Conservation (phyloP, 2,113 vertebrate species). For the Corythoichthys intestinalis region DNA sequence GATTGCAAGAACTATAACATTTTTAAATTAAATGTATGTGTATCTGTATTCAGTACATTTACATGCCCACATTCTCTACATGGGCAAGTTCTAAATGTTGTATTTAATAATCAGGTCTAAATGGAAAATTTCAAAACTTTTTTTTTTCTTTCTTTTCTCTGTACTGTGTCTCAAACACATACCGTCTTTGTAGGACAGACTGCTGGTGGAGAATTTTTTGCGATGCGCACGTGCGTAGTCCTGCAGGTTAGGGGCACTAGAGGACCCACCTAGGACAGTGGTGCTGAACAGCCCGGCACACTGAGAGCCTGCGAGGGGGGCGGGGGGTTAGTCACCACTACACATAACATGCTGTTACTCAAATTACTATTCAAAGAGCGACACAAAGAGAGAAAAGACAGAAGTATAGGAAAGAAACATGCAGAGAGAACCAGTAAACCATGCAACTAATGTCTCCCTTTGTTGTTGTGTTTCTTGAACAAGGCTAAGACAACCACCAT, state of each 20-base stretch:
- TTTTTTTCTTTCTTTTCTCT: constrained; percentile 18
- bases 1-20: neutral
- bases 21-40: neutral
- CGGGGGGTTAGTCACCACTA: constrained; percentile 79
- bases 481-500: neutral
- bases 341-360: constrained; percentile 72
- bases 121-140: neutral
- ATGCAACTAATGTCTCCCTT: constrained; percentile 11
- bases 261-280: constrained; percentile 97
- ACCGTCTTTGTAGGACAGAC: constrained; percentile 98
- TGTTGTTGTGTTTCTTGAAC: neutral
- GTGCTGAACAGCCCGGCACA: constrained; percentile 99
- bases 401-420: neutral
- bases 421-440: constrained; percentile 22
- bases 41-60: neutral
- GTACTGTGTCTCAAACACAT: constrained; percentile 69
- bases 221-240: constrained; percentile 98
- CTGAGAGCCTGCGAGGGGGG: constrained; percentile 89
- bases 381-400: constrained; percentile 16
- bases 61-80: neutral
- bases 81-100: neutral
- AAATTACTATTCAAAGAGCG: constrained; percentile 44
- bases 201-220: constrained; percentile 94
- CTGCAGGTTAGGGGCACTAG: constrained; percentile 99
- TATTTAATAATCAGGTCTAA: neutral